phyloP scores from a whole-genome alignment of 1,140 invertebrate genomes.

The Oreohelix idahoensis region DNA sequence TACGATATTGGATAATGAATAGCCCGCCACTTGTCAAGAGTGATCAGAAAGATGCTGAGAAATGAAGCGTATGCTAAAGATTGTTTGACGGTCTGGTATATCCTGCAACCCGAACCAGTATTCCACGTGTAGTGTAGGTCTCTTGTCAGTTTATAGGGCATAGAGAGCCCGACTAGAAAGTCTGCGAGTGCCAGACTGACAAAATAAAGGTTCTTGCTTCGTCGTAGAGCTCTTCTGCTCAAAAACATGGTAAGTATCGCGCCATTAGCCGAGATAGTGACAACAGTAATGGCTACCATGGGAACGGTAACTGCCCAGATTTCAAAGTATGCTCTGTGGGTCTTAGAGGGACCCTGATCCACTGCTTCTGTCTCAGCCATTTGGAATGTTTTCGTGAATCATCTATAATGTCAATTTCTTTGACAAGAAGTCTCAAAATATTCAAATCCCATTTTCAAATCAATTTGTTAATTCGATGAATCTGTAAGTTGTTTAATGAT shows the following conservation, averaged over 20 bases:
- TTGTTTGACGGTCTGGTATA: constrained; percentile 55
- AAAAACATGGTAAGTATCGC: constrained; percentile 58
- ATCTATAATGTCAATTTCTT: neutral
- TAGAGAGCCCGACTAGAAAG: constrained; percentile 57
- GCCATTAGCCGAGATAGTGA: constrained; percentile 57
- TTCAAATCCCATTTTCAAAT: no score
- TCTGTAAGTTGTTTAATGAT: no score
- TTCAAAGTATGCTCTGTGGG: constrained; percentile 31
- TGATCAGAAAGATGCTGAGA: constrained; percentile 63
- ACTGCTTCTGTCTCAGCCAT: neutral
- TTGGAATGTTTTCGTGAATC: neutral
- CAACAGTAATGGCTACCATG: constrained; percentile 49
- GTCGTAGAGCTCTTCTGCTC: constrained; percentile 47
- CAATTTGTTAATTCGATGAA: no score
- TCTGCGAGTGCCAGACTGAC: constrained; percentile 59
- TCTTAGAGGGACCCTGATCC: neutral
- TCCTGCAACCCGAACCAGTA: constrained; percentile 46
- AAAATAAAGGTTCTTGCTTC: constrained; percentile 61
- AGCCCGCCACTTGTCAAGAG: constrained; percentile 62
- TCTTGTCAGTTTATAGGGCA: constrained; percentile 55
- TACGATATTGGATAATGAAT: constrained; percentile 64
- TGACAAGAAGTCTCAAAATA: no score
- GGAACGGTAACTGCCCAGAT: constrained; percentile 52
- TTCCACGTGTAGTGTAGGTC: constrained; percentile 50
- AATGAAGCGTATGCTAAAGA: constrained; percentile 59